A percentile compares a stretch with the other conserved stretches of the same genome.
Evolutionary conservation across 64 coral and sea anemone genomes (phyloP).

Genomic region (Actinia tenebrosa): DNA sequence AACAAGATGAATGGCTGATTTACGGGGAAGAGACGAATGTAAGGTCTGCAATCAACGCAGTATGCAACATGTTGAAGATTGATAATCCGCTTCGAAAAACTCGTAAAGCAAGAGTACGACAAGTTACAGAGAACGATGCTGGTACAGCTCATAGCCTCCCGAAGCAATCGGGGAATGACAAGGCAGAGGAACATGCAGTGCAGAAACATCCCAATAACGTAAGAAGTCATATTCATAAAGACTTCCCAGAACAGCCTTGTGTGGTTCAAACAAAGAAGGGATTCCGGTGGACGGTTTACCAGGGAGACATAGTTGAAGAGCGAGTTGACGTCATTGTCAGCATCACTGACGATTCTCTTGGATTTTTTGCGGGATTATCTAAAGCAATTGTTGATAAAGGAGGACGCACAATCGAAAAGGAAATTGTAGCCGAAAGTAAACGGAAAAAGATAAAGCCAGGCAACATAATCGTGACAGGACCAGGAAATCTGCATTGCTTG

Average conservation of each 20-base stretch:
- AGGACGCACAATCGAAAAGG: neutral
- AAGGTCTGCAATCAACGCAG: neutral
- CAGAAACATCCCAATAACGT: neutral
- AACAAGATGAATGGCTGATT: neutral
- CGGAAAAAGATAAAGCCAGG: neutral
- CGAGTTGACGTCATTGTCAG: constrained; percentile 67
- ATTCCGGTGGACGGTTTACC: constrained; percentile 24
- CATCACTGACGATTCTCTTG: neutral
- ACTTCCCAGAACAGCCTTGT: neutral
- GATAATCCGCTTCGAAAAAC: neutral
- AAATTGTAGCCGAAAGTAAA: neutral
- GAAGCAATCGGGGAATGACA: neutral
- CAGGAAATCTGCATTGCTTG: neutral
- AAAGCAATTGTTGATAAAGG: neutral
- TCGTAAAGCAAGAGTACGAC: neutral
- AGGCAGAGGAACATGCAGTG: neutral
- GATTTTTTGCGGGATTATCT: neutral
- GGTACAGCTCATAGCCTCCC: neutral
- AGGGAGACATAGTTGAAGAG: constrained; percentile 64
- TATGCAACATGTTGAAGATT: neutral
- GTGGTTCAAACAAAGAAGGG: neutral
- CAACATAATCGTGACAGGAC: neutral
- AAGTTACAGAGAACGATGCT: neutral
- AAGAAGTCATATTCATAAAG: too few species aligned
- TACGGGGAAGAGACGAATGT: neutral